phyloP scores from a whole-genome alignment of 2,113 vertebrate species.

The Trichechus manatus region DNA sequence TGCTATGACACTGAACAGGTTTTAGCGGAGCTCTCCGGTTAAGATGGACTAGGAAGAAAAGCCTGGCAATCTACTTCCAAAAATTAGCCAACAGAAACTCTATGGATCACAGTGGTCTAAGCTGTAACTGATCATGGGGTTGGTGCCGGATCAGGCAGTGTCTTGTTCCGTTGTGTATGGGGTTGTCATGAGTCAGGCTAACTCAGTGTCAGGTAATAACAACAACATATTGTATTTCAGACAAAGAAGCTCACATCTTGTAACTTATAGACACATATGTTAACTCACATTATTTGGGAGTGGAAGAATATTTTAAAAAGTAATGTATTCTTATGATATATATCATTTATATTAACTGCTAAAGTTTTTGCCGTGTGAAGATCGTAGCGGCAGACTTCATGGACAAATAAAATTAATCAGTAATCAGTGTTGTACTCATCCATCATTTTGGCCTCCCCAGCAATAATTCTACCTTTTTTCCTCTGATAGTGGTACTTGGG shows the following conservation, averaged over 20 bases:
- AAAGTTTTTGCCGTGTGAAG: neutral
- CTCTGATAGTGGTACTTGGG: fast-evolving
- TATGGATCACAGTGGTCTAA: neutral
- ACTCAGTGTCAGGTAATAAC: neutral
- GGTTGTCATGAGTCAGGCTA: neutral
- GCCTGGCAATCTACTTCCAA: neutral
- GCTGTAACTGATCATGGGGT: neutral
- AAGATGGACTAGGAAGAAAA: neutral
- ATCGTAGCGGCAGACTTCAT: neutral
- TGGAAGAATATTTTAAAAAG: neutral
- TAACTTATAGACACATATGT: neutral
- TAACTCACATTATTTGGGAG: neutral
- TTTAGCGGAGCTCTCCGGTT: neutral
- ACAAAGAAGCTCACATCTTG: neutral
- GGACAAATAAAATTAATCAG: neutral
- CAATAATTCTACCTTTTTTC: neutral
- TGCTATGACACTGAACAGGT: neutral
- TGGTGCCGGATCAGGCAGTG: neutral
- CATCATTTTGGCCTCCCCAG: neutral
- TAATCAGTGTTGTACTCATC: neutral
- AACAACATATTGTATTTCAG: neutral
- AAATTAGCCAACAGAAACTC: neutral
- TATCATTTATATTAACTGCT: neutral
- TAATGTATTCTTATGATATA: neutral
- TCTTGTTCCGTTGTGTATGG: neutral